phyloP scores from a whole-genome alignment of 2,888 invertebrate species.

The Drosophila tanythrix region DNA sequence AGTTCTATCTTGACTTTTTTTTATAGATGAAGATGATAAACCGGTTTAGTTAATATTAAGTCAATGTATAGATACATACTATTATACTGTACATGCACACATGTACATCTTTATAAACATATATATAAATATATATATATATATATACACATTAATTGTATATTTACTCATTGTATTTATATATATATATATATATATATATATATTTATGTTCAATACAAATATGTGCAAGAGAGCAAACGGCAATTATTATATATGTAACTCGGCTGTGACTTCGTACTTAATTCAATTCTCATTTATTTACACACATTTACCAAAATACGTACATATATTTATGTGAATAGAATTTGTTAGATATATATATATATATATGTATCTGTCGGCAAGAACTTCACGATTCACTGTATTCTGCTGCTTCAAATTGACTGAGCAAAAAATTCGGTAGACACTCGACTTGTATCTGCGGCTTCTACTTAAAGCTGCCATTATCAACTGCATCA shows the following conservation, averaged over 20 bases:
- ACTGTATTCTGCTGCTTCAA: slow-evolving; percentile 24
- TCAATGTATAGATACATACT: not conserved
- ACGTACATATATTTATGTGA: slow-evolving; percentile 2
- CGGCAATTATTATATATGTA: not conserved
- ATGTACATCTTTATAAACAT: not conserved
- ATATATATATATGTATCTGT: slow-evolving; percentile 1
- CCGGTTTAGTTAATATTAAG: slow-evolving; percentile 22
- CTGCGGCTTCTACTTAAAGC: slow-evolving; percentile 22
- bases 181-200: not conserved
- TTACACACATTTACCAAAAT: not conserved
- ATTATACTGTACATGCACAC: not conserved
- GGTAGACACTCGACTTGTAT: slow-evolving; percentile 29
- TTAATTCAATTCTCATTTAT: not conserved
- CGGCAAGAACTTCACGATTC: slow-evolving; percentile 3
- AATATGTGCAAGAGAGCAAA: not conserved
- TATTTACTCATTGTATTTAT: not conserved
- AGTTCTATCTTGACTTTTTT: not conserved
- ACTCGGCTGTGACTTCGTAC: not conserved
- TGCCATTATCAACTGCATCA: slow-evolving; percentile 22
- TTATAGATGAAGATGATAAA: slow-evolving; percentile 9
- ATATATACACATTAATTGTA: not conserved
- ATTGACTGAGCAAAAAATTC: slow-evolving; percentile 31
- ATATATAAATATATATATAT: not conserved
- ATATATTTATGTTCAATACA: not conserved
- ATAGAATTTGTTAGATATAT: slow-evolving; percentile 5